Base-by-base conservation (phyloP, 2,888 invertebrate species). In the Yponomeuta evonymella region DNA sequence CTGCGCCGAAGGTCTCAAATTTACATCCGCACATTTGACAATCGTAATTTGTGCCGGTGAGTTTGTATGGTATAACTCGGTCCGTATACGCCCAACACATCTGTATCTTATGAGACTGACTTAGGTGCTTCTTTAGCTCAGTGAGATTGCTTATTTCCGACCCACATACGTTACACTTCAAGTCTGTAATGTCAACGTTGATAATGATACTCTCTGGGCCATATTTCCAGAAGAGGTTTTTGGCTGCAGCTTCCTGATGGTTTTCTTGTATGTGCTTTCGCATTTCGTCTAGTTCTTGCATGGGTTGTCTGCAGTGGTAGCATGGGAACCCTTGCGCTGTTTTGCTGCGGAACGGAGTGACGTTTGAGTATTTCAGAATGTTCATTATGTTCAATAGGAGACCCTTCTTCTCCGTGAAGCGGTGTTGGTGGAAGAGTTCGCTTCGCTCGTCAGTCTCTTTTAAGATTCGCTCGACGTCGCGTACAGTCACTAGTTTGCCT, bases 401-500 rank as follows among this genome's bases (percentile, higher is more conserved):
- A 0, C 78, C 78, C 3, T 76, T 51, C 65, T 80, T 79, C 10
- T 81, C 78, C 8, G 51, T 51, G 23, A 68, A 11, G 48, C 29
- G 48, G 30, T 33, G 33, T 11, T 66, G 11, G 23, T 74, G 63
- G 0, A 30, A 5, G 63, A 10, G 6, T 29, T 62, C 9, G 23
- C 23, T 15, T 33, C 62, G 2, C 36, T 71, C 72, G 67, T n/a
- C 65, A 2, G 74, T 72, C 15, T 78, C 75, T 9, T 78, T 75
- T 62, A 80, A 76, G 10, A 81, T 72, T 30, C 75, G 77, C 15
- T 79, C 72, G 29, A 88, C 78, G 72, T 78, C 81, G 58, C 75
- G 80, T 1, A 86, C 79, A 0, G 75, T 12, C 2, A 88, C 73
- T 29, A 79, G 73, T 72, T 81, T 80, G 64, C 78, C 88, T 88